Evolutionary conservation across 53 echinoderm and acorn worm species (phyloP), one percentile per base, ranked within the genome.

Genomic region (Zoroaster sp.): DNA sequence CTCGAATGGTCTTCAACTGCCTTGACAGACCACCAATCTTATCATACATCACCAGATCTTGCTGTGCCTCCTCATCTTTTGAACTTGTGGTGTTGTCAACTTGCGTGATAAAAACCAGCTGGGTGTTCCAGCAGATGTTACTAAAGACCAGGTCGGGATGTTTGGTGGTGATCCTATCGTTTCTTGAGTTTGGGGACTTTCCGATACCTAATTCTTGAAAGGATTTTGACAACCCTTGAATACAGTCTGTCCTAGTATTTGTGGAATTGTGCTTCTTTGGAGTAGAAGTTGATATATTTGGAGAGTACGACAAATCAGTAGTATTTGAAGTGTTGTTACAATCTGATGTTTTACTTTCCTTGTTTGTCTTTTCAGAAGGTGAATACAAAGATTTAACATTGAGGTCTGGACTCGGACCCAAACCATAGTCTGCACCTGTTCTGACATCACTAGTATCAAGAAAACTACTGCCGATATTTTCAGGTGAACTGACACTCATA

Each of bases 11-110:
- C 73, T 95, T 95, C 74, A 97, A 65, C 63, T 97, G 97, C 41
- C 92, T 88, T 7, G 86, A 87, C 82, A 97, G 71, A 5, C 97
- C 97, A 18, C 97, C 97, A 34, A 97, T 97, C 77, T 82, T 94
- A 78, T 92, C 95, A 82, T 94, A 97, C 32, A 92, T 92, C 73
- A 93, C 93, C 37, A 35, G 21, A 5, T 80, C 70, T 35, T 46
- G n/a, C 36, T 30, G 76, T 49, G 71, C 69, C 21, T 59, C 39
- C 71, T 86, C 78, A 15, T 87, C 53, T 7, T 36, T 59, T 10
- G 49, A 31, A 10, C 38, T 63, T 21, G 23, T 31, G 1, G n/a
- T 40, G 12, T 92, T 74, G 1, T 85, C 46, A 45, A 85, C 21
- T 5, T 49, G 17, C 3, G 49, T 51, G 33, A 49, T 47, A 32